Base-by-base conservation (phyloP, 2,113 vertebrate genomes). In the Melozone crissalis region DNA sequence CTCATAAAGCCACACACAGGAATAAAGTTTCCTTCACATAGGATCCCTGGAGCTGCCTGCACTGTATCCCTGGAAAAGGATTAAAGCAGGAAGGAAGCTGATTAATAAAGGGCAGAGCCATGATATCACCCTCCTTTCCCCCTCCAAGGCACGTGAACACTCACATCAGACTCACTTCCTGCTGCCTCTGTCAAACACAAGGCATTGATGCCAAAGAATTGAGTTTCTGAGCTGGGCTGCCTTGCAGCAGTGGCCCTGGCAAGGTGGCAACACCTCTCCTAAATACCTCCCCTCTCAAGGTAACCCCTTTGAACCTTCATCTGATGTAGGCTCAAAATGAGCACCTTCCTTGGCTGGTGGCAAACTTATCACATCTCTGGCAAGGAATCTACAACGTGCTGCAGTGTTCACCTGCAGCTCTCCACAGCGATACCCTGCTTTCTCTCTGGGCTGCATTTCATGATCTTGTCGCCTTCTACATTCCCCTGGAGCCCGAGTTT, bases 101-200 rank as follows among this genome's bases (percentile, higher is more conserved):
- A 81, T 59, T 75, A 87, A 65, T 22, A 39, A 76, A 87, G 55
- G 59, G 46, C 43, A 73, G 72, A 73, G 30, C 26, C 30, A 33
- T 44, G 52, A 58, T 19, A 61, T 73, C 81, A 89, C 13, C 43
- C 31, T 69, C 19, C 47, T 44, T 26, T 89, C n/a, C 41, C 5
- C 0, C 52, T 73, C 71, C 73, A n/a, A 90, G 55, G 51, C 37
- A 41, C 0, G 0, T 37, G 66, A 91, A 22, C 0, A 0, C 6
- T 74, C 37, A 2, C 8, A 27, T 46, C 44, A 57, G 71, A 22
- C 39, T 49, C 55, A 26, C 21, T 57, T 87, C 71, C n/a, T 84
- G 28, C 67, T 33, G n/a, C 27, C 46, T 12, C 43, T 22, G 22
- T n/a, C 74, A 81, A 39, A 59, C 30, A 51, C 20, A 14, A 78